phyloP scores from a whole-genome alignment of 2,888 invertebrate species.

The Hartigia nigra region DNA sequence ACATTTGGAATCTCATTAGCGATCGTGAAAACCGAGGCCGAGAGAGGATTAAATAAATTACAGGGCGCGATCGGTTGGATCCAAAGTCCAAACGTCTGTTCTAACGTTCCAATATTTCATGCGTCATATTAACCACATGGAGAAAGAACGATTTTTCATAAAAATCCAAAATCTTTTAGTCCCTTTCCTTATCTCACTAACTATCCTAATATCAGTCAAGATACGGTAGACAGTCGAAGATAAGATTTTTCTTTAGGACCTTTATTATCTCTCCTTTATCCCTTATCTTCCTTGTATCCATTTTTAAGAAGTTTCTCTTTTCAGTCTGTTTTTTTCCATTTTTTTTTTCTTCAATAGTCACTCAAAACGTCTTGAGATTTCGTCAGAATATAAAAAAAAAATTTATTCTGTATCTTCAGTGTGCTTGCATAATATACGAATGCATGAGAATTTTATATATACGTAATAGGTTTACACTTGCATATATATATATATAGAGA shows the following conservation, averaged over 20 bases:
- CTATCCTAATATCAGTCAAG: not conserved
- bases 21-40: conserved; percentile 52
- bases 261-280: not conserved
- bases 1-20: conserved; percentile 65
- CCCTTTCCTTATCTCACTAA: not conserved
- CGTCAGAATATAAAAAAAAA: not conserved
- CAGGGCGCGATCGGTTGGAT: not conserved
- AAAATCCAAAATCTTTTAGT: not conserved
- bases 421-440: not conserved
- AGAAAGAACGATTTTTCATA: not conserved
- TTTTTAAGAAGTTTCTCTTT: not conserved
- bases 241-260: not conserved
- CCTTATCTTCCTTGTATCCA: not conserved
- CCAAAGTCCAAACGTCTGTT: not conserved
- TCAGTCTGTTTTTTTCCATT: not conserved
- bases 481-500: not conserved
- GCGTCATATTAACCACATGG: not conserved
- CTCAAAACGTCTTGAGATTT: not conserved
- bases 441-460: not conserved
- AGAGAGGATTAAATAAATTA: conserved; percentile 33
- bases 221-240: not conserved
- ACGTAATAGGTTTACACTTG: not conserved
- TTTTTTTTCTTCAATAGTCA: not conserved
- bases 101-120: not conserved
- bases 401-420: not conserved